These are phyloP conservation scores for Auanema freiburgensis DNA, from an alignment of 2,888 invertebrate genomes.

Conservation along the genomic window DNA sequence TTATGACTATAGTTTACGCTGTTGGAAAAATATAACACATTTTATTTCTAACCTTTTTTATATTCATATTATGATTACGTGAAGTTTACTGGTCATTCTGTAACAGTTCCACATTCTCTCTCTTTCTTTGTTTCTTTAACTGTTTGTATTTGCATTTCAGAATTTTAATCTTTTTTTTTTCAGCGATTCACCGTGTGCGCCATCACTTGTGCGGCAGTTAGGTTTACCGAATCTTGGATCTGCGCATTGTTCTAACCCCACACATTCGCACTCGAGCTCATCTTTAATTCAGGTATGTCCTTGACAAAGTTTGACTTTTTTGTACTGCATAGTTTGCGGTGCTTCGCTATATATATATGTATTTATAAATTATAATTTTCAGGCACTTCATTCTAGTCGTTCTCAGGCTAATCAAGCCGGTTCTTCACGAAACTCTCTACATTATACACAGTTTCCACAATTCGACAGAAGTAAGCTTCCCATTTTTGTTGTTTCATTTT, in stretches of 20 bases:
- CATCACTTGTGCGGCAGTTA: slow-evolving; percentile 18
- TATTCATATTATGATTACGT: not conserved
- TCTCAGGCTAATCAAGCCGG: slow-evolving; percentile 17
- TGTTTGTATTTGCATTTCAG: slow-evolving; percentile 3
- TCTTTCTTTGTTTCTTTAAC: slow-evolving; percentile 10
- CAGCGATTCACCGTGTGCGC: slow-evolving; percentile 26
- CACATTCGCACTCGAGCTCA: slow-evolving; percentile 17
- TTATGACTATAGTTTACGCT: slow-evolving; percentile 20
- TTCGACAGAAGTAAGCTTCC: slow-evolving; percentile 16
- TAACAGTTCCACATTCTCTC: slow-evolving; percentile 4
- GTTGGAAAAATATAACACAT: not conserved
- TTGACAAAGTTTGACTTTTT: too few species aligned
- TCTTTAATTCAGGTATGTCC: slow-evolving; percentile 18
- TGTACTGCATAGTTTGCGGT: too few species aligned
- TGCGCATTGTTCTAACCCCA: slow-evolving; percentile 11
- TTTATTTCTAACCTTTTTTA: not conserved
- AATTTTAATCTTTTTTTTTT: slow-evolving; percentile 18
- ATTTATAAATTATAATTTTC: slow-evolving; percentile 6
- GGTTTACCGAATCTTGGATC: slow-evolving; percentile 16
- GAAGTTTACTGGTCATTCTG: too few species aligned
- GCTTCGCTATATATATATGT: not conserved
- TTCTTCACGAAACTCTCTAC: slow-evolving; percentile 13
- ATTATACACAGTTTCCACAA: slow-evolving; percentile 20
- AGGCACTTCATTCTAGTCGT: slow-evolving; percentile 17
- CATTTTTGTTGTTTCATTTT: too few species aligned